Base-by-base conservation (phyloP, 2,113 vertebrate species). In the Illadopsis cleaveri region DNA sequence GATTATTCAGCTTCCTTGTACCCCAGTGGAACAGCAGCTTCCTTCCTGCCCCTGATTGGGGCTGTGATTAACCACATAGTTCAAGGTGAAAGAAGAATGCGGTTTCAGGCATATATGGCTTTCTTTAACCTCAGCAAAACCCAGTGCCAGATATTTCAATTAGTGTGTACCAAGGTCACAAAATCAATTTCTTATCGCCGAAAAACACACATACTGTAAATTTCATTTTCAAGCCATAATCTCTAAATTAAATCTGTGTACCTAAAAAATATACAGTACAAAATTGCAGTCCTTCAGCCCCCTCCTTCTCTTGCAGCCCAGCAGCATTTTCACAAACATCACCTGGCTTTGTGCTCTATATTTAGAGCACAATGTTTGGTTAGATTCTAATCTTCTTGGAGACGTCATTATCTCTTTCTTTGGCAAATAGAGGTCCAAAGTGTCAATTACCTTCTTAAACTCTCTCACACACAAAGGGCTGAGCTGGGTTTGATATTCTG, bases 221-320 rank as follows among this genome's bases (percentile, higher is more conserved):
- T 98, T 98, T 97, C 97, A 96, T 97, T 98, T 97, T 98, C 96
- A 71, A 97, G 96, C 88, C 89, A 96, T 96, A 98, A 98, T 98
- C 96, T 98, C 95, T 96, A 98, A 98, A 98, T 98, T 98, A 98
- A 98, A 98, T 98, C 98, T 98, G 91, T 97, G 97, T 97, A 94
- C 95, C 94, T 96, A 96, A 98, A 98, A 98, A 98, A 97, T 95
- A 96, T 96, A 97, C 88, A 85, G 94, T 80, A 82, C 70, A 96
- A 95, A 97, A 96, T 61, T 87, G 86, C 82, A 92, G 95, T 85
- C 85, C 73, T 68, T 93, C 92, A 84, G 76, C 91, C 72, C 61
- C 86, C 80, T 83, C 76, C 72, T 66, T 56, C 66, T 82, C 71
- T 40, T 90, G 94, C 86, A 95, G 61, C 82, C 54, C 12, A 92